Percentiles rank a stretch among this genome's conserved stretches.
Conservation (phyloP, 2,888 invertebrate genomes). For the Stegophylla sp. region DNA sequence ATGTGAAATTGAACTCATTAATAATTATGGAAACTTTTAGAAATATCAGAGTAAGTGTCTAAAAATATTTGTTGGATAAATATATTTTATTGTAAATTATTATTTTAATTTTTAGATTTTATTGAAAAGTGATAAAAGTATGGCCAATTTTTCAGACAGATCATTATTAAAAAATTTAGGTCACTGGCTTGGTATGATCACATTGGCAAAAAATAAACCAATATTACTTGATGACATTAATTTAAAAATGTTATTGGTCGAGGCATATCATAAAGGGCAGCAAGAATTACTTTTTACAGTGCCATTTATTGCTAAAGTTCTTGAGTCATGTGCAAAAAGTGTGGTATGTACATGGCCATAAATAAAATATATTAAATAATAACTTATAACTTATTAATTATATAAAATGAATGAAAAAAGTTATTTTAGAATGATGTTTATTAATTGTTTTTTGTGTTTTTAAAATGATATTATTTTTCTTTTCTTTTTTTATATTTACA, state of each 20-base stretch:
- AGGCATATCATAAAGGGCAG: constrained; percentile 97
- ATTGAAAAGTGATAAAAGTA: constrained; percentile 94
- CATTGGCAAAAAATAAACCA: constrained; percentile 90
- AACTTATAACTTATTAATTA: constrained; percentile 62
- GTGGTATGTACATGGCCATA: too few relatives aligned
- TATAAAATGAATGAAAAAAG: too few relatives aligned
- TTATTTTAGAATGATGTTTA: too few relatives aligned
- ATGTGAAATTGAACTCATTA: constrained; percentile 81
- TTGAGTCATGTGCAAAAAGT: constrained; percentile 95
- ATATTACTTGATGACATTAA: constrained; percentile 88
- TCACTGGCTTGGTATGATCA: constrained; percentile 98
- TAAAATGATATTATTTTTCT: too few relatives aligned
- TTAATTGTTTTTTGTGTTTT: too few relatives aligned
- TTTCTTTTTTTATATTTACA: too few relatives aligned
- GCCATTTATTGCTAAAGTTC: constrained; percentile 96
- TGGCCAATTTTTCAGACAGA: constrained; percentile 97
- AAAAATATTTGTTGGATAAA: too few relatives aligned
- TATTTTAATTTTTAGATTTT: constrained; percentile 69
- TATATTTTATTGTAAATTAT: neutral
- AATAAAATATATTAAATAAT: too few relatives aligned
- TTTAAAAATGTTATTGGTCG: constrained; percentile 90
- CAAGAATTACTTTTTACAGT: constrained; percentile 97
- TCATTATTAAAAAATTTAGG: constrained; percentile 97
- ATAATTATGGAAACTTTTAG: constrained; percentile 94
- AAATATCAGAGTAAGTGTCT: constrained; percentile 83